Percentiles rank a stretch among this genome's conserved stretches.
Conservation (phyloP, 2,797 vertebrate genomes). For the Clarias platycephalus region DNA sequence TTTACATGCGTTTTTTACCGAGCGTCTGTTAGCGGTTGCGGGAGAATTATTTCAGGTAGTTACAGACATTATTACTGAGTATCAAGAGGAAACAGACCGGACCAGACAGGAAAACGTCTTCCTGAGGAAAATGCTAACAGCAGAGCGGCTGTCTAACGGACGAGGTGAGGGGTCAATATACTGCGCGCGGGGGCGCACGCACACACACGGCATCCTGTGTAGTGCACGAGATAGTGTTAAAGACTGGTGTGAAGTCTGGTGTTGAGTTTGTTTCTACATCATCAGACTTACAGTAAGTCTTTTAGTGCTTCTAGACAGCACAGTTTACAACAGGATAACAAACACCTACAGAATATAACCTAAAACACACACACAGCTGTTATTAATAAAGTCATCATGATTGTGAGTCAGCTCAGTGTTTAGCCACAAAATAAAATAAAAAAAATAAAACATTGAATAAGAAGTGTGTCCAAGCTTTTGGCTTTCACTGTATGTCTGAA, state of each 20-base stretch:
- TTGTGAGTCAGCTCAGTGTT: neutral
- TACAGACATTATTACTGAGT: conserved; percentile 25
- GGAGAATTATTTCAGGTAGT: conserved; percentile 39
- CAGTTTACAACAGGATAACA: neutral
- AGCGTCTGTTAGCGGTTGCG: conserved; percentile 30
- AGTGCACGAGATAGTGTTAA: neutral
- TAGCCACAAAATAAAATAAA: too few species aligned
- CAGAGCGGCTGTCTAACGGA: neutral
- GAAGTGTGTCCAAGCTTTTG: too few species aligned
- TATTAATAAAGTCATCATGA: neutral
- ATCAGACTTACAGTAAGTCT: neutral
- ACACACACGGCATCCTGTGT: neutral
- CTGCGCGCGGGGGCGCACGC: too few species aligned
- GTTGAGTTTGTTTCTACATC: neutral
- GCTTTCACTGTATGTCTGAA: too few species aligned
- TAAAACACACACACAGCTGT: neutral
- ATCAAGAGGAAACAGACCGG: conserved; percentile 28
- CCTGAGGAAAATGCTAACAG: conserved; percentile 38
- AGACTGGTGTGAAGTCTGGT: neutral
- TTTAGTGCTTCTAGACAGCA: neutral
- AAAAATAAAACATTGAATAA: too few species aligned
- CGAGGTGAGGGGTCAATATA: conserved; percentile 1
- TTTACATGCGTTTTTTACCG: conserved; percentile 30
- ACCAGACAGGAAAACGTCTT: conserved; percentile 33
- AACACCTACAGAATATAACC: neutral